Percentiles rank a stretch among this genome's conserved stretches.
phyloP scores from a whole-genome alignment of 2,113 vertebrate genomes.

The Irena cyanogastra region DNA sequence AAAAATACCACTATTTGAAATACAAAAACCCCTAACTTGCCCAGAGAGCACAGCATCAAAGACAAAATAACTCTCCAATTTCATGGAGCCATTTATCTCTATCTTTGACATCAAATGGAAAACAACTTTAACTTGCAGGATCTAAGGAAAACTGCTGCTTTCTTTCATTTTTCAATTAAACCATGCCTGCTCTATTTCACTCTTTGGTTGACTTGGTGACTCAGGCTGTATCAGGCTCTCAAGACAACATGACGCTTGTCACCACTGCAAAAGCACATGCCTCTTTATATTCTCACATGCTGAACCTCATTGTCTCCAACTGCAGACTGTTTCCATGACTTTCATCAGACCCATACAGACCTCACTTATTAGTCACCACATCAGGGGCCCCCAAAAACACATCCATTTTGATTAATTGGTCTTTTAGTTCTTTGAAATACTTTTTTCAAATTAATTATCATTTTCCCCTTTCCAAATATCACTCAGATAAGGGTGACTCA shows the following conservation, averaged over 20 bases:
- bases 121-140: not conserved
- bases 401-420: not conserved
- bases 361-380: not conserved
- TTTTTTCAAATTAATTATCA: not conserved
- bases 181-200: not conserved
- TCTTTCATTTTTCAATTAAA: not conserved
- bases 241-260: not conserved
- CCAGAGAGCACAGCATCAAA: not conserved
- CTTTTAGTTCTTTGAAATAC: not conserved
- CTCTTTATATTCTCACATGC: not conserved
- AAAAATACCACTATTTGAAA: not conserved
- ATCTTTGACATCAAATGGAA: not conserved
- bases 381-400: not conserved
- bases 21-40: not conserved
- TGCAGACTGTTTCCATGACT: not conserved
- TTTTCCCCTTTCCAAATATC: not conserved
- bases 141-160: not conserved
- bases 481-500: not conserved
- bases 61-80: not conserved
- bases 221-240: not conserved
- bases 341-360: not conserved
- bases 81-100: not conserved
- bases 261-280: not conserved
- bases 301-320: not conserved
- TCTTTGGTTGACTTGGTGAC: not conserved